Evolutionary conservation across 2,113 vertebrate species (phyloP).

Genomic region (Syngnathus floridae): DNA sequence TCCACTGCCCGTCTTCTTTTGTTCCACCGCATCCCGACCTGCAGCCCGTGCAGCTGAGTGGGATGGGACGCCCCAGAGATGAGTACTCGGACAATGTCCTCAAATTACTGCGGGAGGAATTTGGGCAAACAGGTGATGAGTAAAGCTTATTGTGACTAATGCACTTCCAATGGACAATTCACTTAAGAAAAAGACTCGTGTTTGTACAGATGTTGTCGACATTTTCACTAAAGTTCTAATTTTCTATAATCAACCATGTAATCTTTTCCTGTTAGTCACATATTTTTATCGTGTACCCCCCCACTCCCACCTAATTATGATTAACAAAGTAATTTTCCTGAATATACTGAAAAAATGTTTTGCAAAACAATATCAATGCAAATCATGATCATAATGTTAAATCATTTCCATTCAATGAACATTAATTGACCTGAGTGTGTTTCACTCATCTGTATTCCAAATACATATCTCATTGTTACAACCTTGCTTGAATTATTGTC

Average conservation of each 20-base stretch:
- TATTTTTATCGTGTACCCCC: not conserved
- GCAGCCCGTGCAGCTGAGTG: slow-evolving; percentile 55
- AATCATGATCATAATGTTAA: too few species aligned
- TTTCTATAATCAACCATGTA: not conserved
- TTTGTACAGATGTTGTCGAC: not conserved
- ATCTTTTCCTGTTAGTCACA: not conserved
- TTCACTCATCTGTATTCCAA: not conserved
- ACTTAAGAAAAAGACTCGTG: not conserved
- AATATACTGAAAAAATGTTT: too few species aligned
- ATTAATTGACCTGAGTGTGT: not conserved
- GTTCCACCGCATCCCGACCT: slow-evolving; percentile 74
- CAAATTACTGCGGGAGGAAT: slow-evolving; percentile 68
- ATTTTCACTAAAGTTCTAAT: not conserved
- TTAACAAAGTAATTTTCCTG: not conserved
- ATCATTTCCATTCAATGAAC: not conserved
- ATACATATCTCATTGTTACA: not conserved
- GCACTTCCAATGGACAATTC: not conserved
- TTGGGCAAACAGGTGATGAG: slow-evolving; percentile 22
- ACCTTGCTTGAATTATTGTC: not conserved
- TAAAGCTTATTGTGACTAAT: slow-evolving; percentile 6
- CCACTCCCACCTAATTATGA: not conserved
- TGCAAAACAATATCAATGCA: too few species aligned
- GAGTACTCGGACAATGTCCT: slow-evolving; percentile 76
- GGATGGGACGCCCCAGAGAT: slow-evolving; percentile 52
- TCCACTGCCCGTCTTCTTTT: slow-evolving; percentile 67